Base-by-base conservation (phyloP, 2,888 invertebrate species). In the Lycaena phlaeas region DNA sequence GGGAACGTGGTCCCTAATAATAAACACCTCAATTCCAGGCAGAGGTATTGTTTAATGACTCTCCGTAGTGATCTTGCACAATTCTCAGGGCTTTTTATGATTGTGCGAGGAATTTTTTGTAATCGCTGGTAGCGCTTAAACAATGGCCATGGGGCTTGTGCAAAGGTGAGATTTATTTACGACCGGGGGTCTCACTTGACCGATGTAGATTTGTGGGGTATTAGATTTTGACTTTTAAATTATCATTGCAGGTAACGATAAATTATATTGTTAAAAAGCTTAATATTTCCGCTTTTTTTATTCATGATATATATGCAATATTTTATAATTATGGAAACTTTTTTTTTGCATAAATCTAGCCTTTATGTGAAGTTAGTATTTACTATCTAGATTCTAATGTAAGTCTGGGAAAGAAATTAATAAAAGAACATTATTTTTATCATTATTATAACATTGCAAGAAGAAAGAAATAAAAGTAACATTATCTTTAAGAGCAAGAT, bases 81-180 rank as follows among this genome's bases (percentile, higher is more conserved):
- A 84, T 75, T 65, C 68, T 66, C 70, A 52, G 63, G 65, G 69
- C 61, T 64, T 65, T 51, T 57, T 56, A 73, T 73, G 59, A 51
- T 56, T 56, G 56, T 70, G 74, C 65, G 63, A 70, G 75, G 71
- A 68, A 69, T 70, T 73, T 77, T 79, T 72, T 77, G 70, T 74
- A 66, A 64, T 67, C 62, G 66, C 68, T 82, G 76, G 82, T 81
- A 82, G 82, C 81, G 65, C 72, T 81, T 84, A 84, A 84, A 84
- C 81, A 82, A 82, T 75, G 75, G 75, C 68, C 62, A 64, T 58
- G 57, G 61, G 65, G 60, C 54, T 70, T 65, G 69, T 70, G 76
- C 70, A 70, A 73, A 82, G 79, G 82, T 79, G 82, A 79, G 84
- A 82, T 82, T 82, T 84, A 82, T 84, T 84, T 82, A 84, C 62